These are phyloP conservation scores for Armadillidium nasatum DNA, from an alignment of 1,140 invertebrate species.

Conservation along the genomic window DNA sequence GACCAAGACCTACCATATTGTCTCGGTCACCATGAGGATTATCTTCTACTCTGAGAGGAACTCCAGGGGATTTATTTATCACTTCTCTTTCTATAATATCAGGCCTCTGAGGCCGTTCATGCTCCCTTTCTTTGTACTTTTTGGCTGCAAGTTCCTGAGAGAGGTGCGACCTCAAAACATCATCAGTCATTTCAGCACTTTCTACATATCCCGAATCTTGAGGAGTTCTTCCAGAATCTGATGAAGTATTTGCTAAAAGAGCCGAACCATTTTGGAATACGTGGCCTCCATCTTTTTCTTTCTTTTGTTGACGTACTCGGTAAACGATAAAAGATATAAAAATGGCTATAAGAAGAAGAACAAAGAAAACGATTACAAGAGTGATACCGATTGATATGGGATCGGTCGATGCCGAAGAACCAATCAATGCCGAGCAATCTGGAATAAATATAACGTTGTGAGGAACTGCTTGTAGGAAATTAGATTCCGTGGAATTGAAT, in stretches of 20 bases:
- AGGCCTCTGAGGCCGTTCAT: slow-evolving; percentile 70
- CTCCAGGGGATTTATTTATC: slow-evolving; percentile 65
- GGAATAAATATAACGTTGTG: slow-evolving; percentile 44
- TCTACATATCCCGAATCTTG: slow-evolving; percentile 50
- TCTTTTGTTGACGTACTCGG: slow-evolving; percentile 71
- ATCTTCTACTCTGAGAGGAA: slow-evolving; percentile 47
- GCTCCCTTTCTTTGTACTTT: slow-evolving; percentile 80
- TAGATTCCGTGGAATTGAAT: slow-evolving; percentile 73
- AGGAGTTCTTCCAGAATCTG: slow-evolving; percentile 43
- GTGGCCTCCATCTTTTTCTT: slow-evolving; percentile 63
- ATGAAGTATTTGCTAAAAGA: slow-evolving; percentile 54
- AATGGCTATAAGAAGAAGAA: slow-evolving; percentile 79
- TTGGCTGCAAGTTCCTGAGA: slow-evolving; percentile 61
- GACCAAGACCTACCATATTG: slow-evolving; percentile 42
- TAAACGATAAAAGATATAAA: slow-evolving; percentile 84
- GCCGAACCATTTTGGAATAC: slow-evolving; percentile 41
- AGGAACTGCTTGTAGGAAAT: slow-evolving; percentile 57
- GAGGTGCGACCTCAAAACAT: slow-evolving; percentile 50
- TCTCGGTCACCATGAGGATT: slow-evolving; percentile 38
- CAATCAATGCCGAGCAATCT: slow-evolving; percentile 60
- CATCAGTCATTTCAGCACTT: slow-evolving; percentile 58
- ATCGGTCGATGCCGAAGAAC: slow-evolving; percentile 67
- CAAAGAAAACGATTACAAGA: slow-evolving; percentile 88
- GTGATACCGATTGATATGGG: slow-evolving; percentile 84
- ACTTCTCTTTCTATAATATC: slow-evolving; percentile 90